Evolutionary conservation across 2,113 vertebrate genomes (phyloP), one percentile per base, ranked within the genome.

Genomic region (Saguinus midas): DNA sequence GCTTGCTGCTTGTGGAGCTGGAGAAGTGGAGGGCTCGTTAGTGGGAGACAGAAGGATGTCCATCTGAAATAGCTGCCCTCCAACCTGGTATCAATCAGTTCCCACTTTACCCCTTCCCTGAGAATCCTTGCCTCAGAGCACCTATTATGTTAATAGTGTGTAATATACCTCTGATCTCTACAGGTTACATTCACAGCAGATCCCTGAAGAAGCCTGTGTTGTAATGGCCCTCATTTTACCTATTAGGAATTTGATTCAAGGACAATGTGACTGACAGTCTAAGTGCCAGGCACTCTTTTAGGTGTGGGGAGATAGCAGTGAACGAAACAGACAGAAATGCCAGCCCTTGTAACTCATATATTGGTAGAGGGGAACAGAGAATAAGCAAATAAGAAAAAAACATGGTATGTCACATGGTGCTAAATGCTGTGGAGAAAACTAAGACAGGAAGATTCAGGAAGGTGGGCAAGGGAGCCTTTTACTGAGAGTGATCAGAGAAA

Each of bases 1-100:
- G 99, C 99, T 17, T 99, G 99, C 98, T 99, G 99, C 98, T 99
- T 99, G 98, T 99, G 99, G 98, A 99, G 98, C 99, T 99, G 97
- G 17, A 66, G 79, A 88, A 37, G 93, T 11, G 48, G 6, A 81
- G 52, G 37, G 3, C 17, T 66, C 50, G 5, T 97, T 75, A 96
- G 64, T 84, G 57, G 27, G 16, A n/a, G 25, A 79, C 29, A 78
- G 70, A 94, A 57, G 20, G 73, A 2, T 72, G 35, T 92, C 64
- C 81, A 35, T 92, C 72, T 86, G 57, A 89, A 90, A 92, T 17
- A 95, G 43, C 64, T 55, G 45, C 16, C 40, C 17, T 48, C 55
- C n/a, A 73, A 84, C 40, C 7, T 8, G 21, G 20, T 72, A 58
- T 23, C 23, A 10, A 40, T 66, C 66, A 50, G 43, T 93, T 93